Evolutionary conservation across 2,113 vertebrate species (phyloP).

Genomic region (Sitta europaea): DNA sequence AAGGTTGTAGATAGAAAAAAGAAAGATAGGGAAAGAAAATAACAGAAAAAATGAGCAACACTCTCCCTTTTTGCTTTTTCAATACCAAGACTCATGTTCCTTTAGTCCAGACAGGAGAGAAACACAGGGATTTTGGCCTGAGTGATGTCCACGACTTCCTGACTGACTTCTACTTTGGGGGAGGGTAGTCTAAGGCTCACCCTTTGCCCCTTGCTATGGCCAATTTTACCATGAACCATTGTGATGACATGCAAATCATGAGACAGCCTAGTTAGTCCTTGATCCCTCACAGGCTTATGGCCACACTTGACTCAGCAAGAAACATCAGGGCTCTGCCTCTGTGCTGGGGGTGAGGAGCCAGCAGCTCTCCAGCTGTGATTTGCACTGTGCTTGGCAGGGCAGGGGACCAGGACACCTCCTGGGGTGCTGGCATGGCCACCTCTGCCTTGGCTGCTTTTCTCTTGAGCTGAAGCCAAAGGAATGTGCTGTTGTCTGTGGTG

Average conservation of each 20-base stretch:
- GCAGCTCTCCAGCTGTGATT: neutral
- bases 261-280: too few species aligned
- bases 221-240: neutral
- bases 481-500: neutral
- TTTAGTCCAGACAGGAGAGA: neutral
- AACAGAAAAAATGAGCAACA: too few species aligned
- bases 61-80: fast-evolving
- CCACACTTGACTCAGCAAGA: neutral
- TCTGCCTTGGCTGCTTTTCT: neutral
- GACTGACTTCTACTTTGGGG: neutral
- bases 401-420: fast-evolving
- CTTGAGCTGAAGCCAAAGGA: neutral
- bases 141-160: neutral
- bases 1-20: neutral
- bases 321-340: neutral
- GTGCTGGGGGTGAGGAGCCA: neutral
- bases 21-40: fast-evolving
- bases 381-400: neutral
- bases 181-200: neutral
- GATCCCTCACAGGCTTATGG: neutral
- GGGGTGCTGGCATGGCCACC: fast-evolving
- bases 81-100: neutral
- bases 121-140: neutral
- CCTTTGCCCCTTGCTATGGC: neutral
- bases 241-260: too few species aligned